Base-by-base conservation (phyloP, 2,113 vertebrate species). In the Callopanchax toddi region DNA sequence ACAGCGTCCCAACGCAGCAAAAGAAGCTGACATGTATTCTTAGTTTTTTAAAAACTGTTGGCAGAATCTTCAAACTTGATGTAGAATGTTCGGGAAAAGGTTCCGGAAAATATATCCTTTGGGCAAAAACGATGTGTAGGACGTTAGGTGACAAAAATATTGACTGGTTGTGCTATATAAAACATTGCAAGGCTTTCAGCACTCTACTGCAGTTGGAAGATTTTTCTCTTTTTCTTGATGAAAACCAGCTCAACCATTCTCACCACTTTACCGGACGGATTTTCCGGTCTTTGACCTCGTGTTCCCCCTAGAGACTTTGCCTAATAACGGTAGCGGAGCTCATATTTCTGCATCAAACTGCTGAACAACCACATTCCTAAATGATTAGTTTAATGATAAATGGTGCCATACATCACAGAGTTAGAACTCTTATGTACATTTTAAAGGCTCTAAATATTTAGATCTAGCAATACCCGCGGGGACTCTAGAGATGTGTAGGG, bases 351-450 rank as follows among this genome's bases (percentile, higher is more conserved):
- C 69, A 17, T 49, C 16, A 71, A 77, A 77, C 57, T 79, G 79
- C 84, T 80, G 84, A 87, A 77, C 76, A 65, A 55, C 62, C 52
- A 72, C 70, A 74, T 85, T 84, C 52, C 65, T 51, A 66, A 74
- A 81, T 82, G 49, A 77, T 71, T 70, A 61, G 32, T 76, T 87
- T 67, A 77, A 86, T 80, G 74, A 83, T 78, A 82, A 83, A 78
- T 46, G 40, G 44, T 51, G 60, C 49, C 45, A 6, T 68, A 67
- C 61, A 83, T 59, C 79, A 74, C 43, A 8, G 56, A 78, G 76
- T 83, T 56, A 72, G 34, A 76, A 72, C 34, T 67, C 56, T 26
- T 54, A 66, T 75, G 79, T 84, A 66, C 68, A 85, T 86, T 68
- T 85, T 71, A 79, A 77, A 81, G 71, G 55, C 49, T 72, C 49